These are phyloP conservation scores for Keiferia lycopersicella DNA, from an alignment of 2,888 invertebrate genomes.

Conservation along the genomic window DNA sequence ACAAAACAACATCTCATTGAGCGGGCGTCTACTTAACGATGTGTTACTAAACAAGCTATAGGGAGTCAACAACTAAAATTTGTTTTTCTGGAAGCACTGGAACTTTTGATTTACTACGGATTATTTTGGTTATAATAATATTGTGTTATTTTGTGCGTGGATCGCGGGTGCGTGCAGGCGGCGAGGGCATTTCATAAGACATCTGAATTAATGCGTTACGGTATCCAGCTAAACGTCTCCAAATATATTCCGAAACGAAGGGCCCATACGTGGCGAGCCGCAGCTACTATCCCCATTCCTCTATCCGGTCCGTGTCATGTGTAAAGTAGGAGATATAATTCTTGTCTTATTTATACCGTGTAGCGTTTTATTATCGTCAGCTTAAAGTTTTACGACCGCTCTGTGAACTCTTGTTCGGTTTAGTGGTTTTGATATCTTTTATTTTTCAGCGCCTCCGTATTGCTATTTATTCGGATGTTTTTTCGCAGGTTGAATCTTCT, in stretches of 20 bases:
- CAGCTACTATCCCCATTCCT: slow-evolving; percentile 50
- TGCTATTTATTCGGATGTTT: slow-evolving; percentile 39
- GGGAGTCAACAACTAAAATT: background rate
- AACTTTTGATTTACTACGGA: background rate
- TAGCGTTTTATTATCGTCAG: slow-evolving; percentile 37
- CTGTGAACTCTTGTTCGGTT: slow-evolving; percentile 26
- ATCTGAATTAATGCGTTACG: slow-evolving; percentile 52
- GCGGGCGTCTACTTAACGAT: slow-evolving; percentile 26
- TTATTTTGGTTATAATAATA: background rate
- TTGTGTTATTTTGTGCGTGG: background rate
- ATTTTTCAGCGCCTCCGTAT: slow-evolving; percentile 18
- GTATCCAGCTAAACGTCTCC: slow-evolving; percentile 51
- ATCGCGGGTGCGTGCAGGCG: slow-evolving; percentile 24
- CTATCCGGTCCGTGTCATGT: slow-evolving; percentile 54
- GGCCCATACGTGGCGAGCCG: slow-evolving; percentile 46
- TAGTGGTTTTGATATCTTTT: slow-evolving; percentile 17
- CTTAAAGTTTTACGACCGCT: slow-evolving; percentile 32
- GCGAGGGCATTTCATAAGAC: slow-evolving; percentile 51
- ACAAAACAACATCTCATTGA: slow-evolving; percentile 37
- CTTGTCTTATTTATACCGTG: slow-evolving; percentile 35
- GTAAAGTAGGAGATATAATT: slow-evolving; percentile 39
- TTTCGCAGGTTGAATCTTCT: background rate
- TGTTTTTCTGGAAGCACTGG: background rate
- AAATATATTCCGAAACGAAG: slow-evolving; percentile 61
- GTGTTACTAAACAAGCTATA: slow-evolving; percentile 1